Conservation (phyloP, 2,888 invertebrate species). For the Crioceris asparagi region DNA sequence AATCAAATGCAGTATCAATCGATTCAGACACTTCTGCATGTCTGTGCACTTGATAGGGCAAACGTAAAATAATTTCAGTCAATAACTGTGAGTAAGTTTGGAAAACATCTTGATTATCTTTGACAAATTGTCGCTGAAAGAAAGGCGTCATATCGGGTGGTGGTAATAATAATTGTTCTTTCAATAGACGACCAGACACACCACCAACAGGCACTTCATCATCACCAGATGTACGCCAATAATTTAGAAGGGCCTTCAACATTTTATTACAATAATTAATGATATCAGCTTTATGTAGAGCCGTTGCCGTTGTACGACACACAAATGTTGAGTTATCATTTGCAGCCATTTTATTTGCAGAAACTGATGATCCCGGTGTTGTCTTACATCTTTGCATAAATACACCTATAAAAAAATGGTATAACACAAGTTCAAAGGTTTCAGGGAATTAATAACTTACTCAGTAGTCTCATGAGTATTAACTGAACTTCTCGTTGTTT, state of each 20-base stretch:
- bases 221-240: conserved; percentile 56
- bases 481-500: conserved; percentile 77
- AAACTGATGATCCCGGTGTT: conserved; percentile 30
- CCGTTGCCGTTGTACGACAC: conserved; percentile 59
- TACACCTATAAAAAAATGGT: conserved; percentile 46
- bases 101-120: conserved; percentile 86
- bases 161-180: conserved; percentile 68
- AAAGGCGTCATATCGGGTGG: conserved; percentile 94
- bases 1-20: conserved; percentile 41
- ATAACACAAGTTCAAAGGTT: too few species aligned
- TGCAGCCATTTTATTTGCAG: conserved; percentile 14
- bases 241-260: conserved; percentile 54
- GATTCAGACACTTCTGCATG: conserved; percentile 49
- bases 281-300: conserved; percentile 57
- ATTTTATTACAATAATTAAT: conserved; percentile 64
- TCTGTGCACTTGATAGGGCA: conserved; percentile 89
- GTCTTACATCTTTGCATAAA: conserved; percentile 67
- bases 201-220: conserved; percentile 36
- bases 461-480: conserved; percentile 76
- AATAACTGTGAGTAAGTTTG: conserved; percentile 89
- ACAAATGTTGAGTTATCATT: conserved; percentile 47
- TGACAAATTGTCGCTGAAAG: conserved; percentile 85
- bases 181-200: conserved; percentile 59
- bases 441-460: conserved; percentile 41
- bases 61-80: conserved; percentile 86